Evolutionary conservation across 2,888 invertebrate genomes (phyloP), one percentile per base, ranked within the genome.

Genomic region (Halictus quadricinctus): DNA sequence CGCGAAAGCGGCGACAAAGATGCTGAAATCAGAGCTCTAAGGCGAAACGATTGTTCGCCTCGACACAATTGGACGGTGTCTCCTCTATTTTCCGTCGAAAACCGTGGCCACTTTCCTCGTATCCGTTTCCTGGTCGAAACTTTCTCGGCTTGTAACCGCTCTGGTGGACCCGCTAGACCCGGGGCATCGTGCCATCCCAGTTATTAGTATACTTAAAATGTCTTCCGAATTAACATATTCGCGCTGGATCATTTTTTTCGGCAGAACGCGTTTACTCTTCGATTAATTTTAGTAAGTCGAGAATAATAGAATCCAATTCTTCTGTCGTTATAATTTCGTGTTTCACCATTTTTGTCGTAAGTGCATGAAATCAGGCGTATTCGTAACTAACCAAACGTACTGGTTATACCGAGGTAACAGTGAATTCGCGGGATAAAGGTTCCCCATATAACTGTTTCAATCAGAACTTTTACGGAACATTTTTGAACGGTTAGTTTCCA

Each of bases 321-420:
- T 41, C 41, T 41, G 41, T 41, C 8, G 5, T 41, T 41, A 41
- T 8, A 41, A 41, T 41, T 41, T 41, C 8, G 41, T 41, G 7
- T 41, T 41, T 41, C 0, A 41, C 41, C 41, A 41, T 41, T 41
- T 41, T 41, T 41, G 5, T 5, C 6, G 0, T 41, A 6, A 6
- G 6, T 41, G 41, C 41, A 41, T 8, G 6, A 41, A 41, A 41
- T 29, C 29, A 29, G 29, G 29, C 29, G 29, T 29, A 29, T 29
- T 29, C 2, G 29, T 29, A 29, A 29, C 29, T 29, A 29, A 2
- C 2, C 29, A 29, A 2, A 29, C 29, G 29, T 41, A 41, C 8
- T 41, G 41, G 41, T 41, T 41, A n/a, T 76, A 84, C 72, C 74
- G 80, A 80, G 60, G 7, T 88, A 88, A 90, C 90, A 90, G 90